A percentile compares a stretch with the other conserved stretches of the same genome.
Conservation (phyloP, 2,888 invertebrate genomes). For the Automeris io region DNA sequence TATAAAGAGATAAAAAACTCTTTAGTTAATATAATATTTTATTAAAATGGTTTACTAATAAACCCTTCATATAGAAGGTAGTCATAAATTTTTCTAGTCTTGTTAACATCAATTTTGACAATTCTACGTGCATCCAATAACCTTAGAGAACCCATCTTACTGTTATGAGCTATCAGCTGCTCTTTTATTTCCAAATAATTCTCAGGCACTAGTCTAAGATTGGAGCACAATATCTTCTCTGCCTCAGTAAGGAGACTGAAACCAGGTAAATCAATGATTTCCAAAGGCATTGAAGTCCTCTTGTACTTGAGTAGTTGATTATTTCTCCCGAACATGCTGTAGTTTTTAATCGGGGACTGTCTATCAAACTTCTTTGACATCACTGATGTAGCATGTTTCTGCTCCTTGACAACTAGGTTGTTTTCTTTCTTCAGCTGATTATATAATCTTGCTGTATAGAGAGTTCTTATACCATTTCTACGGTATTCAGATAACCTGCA, state of each 20-base stretch:
- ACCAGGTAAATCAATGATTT: slow-evolving; percentile 85
- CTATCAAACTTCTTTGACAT: slow-evolving; percentile 57
- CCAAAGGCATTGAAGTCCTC: slow-evolving; percentile 64
- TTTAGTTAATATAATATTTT: slow-evolving; percentile 6
- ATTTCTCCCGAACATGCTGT: slow-evolving; percentile 28
- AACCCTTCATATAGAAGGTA: slow-evolving; percentile 84
- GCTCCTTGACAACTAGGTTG: slow-evolving; percentile 72
- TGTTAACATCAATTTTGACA: slow-evolving; percentile 95
- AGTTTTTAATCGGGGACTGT: slow-evolving; percentile 46
- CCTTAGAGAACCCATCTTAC: slow-evolving; percentile 83
- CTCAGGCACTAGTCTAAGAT: slow-evolving; percentile 84
- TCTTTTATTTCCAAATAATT: slow-evolving; percentile 88
- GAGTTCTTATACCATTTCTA: slow-evolving; percentile 81
- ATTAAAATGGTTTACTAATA: slow-evolving; percentile 76
- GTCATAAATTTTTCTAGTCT: slow-evolving; percentile 91
- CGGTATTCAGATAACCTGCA: slow-evolving; percentile 80
- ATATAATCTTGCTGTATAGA: slow-evolving; percentile 80
- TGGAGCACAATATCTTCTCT: slow-evolving; percentile 88
- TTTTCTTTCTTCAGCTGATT: slow-evolving; percentile 79
- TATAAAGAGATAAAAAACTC: neutral
- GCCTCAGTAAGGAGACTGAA: slow-evolving; percentile 83
- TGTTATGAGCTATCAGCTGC: slow-evolving; percentile 84
- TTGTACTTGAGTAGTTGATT: slow-evolving; percentile 40
- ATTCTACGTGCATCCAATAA: slow-evolving; percentile 89
- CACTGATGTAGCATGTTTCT: slow-evolving; percentile 41